These are phyloP conservation scores for Maconellicoccus hirsutus DNA, from an alignment of 1,140 invertebrate genomes.

Conservation along the genomic window DNA sequence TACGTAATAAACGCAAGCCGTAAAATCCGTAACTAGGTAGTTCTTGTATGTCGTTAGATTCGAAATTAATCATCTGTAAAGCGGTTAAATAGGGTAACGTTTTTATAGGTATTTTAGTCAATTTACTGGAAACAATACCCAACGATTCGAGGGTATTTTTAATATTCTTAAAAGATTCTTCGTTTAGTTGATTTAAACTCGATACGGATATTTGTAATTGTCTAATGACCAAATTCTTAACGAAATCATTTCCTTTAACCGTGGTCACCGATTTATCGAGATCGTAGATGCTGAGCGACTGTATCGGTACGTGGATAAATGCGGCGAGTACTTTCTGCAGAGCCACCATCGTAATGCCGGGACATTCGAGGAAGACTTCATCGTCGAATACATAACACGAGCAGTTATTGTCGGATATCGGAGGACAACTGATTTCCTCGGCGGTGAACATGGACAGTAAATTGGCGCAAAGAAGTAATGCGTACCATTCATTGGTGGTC, in stretches of 20 bases:
- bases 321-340: conserved; percentile 41
- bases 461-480: conserved; percentile 5
- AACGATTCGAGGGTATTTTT: conserved; percentile 65
- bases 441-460: conserved; percentile 1
- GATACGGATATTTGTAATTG: conserved; percentile 26
- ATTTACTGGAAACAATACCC: conserved; percentile 64
- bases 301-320: conserved; percentile 46
- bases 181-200: conserved; percentile 23
- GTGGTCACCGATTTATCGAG: conserved; percentile 61
- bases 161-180: conserved; percentile 37
- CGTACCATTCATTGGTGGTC: conserved; percentile 9
- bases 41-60: conserved; percentile 69
- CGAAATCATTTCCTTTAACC: conserved; percentile 40
- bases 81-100: conserved; percentile 58
- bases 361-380: conserved; percentile 79
- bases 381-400: conserved; percentile 85
- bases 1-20: conserved; percentile 62
- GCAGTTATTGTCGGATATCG: conserved; percentile 57
- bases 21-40: conserved; percentile 78
- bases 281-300: conserved; percentile 77
- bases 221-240: conserved; percentile 47
- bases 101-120: conserved; percentile 66
- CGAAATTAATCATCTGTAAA: conserved; percentile 66
- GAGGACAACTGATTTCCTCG: conserved; percentile 7
- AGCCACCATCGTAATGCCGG: conserved; percentile 53